Conservation (phyloP, 2,113 vertebrate species). For the Marcusenius ussheri region DNA sequence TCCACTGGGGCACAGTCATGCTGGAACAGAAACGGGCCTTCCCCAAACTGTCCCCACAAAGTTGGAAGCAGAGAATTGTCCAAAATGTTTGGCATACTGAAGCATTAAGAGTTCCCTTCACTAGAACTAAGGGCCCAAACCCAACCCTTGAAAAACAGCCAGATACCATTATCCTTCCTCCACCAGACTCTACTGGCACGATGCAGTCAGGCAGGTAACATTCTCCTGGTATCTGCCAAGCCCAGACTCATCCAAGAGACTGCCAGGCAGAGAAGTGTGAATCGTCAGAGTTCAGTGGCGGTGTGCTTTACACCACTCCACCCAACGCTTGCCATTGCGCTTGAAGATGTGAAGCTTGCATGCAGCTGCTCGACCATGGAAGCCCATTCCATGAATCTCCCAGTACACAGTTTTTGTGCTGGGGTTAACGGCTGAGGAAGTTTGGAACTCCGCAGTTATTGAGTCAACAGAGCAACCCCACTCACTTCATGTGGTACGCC, state of each 20-base stretch:
- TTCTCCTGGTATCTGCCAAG: not conserved
- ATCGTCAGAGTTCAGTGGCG: too few species aligned
- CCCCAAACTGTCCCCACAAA: not conserved
- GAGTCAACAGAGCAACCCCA: not conserved
- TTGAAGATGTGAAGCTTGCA: too few species aligned
- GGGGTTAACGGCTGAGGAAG: not conserved
- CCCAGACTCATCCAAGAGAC: not conserved
- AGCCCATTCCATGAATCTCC: not conserved
- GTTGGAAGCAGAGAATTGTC: not conserved
- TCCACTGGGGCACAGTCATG: not conserved
- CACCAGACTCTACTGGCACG: not conserved
- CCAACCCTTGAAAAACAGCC: not conserved
- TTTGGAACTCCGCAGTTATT: not conserved
- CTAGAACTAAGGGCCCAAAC: not conserved
- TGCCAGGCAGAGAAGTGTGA: not conserved
- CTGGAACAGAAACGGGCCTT: not conserved
- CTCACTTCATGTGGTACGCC: not conserved
- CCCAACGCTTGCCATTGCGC: too few species aligned
- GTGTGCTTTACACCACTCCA: not conserved
- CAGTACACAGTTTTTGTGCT: not conserved
- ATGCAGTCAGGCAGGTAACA: not conserved
- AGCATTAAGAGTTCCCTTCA: not conserved
- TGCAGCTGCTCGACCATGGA: not conserved
- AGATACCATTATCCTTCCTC: not conserved
- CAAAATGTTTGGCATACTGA: not conserved